Base-by-base conservation (phyloP, 2,797 vertebrate genomes). In the Schizopygopsis malacanthus region DNA sequence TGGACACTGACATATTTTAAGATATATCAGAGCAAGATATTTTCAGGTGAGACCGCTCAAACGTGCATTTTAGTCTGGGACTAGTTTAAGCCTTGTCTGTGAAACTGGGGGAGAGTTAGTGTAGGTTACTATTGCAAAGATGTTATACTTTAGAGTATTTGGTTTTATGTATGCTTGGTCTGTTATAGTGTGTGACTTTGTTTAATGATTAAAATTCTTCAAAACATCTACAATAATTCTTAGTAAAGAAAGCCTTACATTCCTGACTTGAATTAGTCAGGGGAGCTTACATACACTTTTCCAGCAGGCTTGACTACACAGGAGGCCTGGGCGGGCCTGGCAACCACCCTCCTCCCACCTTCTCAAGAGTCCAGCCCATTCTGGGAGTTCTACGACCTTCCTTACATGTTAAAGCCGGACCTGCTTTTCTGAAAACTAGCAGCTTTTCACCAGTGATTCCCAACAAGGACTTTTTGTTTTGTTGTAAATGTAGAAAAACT, bases 191-290 rank as follows among this genome's bases (percentile, higher is more conserved):
- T 52, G 20, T 86, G 37, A 83, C 22, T 83, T 70, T 85, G 79
- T 86, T 86, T 76, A 82, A 59, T 73, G 70, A 90, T 76, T 86
- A 89, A 87, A 86, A 73, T 79, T 18, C 11, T 81, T 81, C 69
- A 67, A 81, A 84, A 84, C 33, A 54, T 52, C 18, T 43, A 63
- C 54, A 47, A 47, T 50, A n/a, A 65, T 52, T 39, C 28, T 52
- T 81, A 47, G 25, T 50, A 70, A 54, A 81, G 50, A n/a, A 10
- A 43, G 4, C 15, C n/a, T 79, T 79, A 43, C 54, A 18, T 37
- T 71, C 37, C 4, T 43, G 22, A 59, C 25, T 56, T 16, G 52
- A 15, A 43, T n/a, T n/a, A 41, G 80, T 82, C 15, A 59, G 12
- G 37, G 54, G 18, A 13, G 13, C 25, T 6, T 79, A 28, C 13